A percentile compares a stretch with the other conserved stretches of the same genome.
These are phyloP conservation scores for Octomys mimax DNA, from an alignment of 2,797 vertebrate species.

Conservation along the genomic window DNA sequence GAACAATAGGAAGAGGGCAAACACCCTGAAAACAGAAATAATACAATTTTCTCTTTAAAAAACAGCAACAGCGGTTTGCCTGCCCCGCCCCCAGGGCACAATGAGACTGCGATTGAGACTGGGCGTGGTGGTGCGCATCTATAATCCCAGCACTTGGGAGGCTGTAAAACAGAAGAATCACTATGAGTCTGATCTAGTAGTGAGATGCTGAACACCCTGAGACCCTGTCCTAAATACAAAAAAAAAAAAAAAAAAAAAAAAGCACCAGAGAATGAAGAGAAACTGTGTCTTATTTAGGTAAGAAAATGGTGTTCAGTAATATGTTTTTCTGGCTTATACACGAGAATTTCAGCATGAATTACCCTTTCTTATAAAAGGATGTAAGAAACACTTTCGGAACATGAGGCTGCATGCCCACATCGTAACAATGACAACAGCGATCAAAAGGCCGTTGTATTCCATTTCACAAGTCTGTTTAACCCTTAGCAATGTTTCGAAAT, in stretches of 20 bases:
- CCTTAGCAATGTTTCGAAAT: constrained; percentile 69
- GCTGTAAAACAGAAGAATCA: no score
- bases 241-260: no score
- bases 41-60: constrained; percentile 28
- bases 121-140: no score
- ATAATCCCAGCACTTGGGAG: no score
- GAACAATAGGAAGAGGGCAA: constrained; percentile 8
- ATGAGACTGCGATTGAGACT: no score
- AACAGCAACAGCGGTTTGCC: background rate
- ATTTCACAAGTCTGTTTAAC: constrained; percentile 61
- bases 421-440: constrained; percentile 52
- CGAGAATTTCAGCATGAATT: constrained; percentile 53
- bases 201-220: no score
- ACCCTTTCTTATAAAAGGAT: constrained; percentile 62
- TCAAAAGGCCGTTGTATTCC: constrained; percentile 38
- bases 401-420: constrained; percentile 65
- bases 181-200: no score
- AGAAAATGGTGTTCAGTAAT: background rate
- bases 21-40: constrained; percentile 69
- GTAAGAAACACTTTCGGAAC: constrained; percentile 52
- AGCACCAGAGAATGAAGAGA: constrained; percentile 2
- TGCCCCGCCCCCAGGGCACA: no score
- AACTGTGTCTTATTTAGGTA: background rate
- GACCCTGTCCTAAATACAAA: no score
- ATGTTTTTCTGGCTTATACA: constrained; percentile 43